phyloP scores from a whole-genome alignment of 2,113 vertebrate species.

The Lophotis ruficrista region DNA sequence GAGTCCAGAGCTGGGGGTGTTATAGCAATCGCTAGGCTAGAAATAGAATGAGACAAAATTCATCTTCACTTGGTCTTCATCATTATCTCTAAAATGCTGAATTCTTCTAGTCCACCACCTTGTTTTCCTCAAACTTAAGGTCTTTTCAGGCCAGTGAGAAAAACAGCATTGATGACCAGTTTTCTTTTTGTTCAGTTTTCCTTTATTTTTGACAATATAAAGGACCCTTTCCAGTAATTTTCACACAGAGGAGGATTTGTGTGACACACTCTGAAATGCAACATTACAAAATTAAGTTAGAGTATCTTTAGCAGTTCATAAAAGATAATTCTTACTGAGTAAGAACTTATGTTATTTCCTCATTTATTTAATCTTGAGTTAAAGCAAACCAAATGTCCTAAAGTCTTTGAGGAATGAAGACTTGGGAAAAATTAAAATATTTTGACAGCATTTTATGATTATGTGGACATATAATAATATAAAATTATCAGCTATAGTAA shows the following conservation, averaged over 20 bases:
- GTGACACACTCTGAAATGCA: not conserved
- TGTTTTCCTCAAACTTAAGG: not conserved
- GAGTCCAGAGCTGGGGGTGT: not conserved
- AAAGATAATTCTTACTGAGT: not conserved
- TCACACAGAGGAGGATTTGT: not conserved
- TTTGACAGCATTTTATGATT: constrained; percentile 34
- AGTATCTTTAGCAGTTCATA: not conserved
- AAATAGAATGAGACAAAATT: not conserved
- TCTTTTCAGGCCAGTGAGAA: not conserved
- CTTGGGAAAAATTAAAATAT: not conserved
- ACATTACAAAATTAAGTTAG: not conserved
- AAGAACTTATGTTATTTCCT: not conserved
- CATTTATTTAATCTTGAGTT: constrained; percentile 5
- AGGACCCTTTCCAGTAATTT: not conserved
- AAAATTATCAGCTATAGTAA: not conserved
- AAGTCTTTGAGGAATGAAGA: not conserved
- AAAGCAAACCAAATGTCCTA: constrained; percentile 17
- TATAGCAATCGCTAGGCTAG: not conserved
- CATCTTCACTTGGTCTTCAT: not conserved
- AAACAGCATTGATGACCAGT: not conserved
- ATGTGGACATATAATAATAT: not conserved
- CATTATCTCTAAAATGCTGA: not conserved
- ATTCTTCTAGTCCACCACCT: not conserved
- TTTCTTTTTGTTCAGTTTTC: not conserved
- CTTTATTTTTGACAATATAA: not conserved